A percentile compares a stretch with the other conserved stretches of the same genome.
Conservation (phyloP, 1,140 invertebrate genomes). For the Antheraea pernyi region DNA sequence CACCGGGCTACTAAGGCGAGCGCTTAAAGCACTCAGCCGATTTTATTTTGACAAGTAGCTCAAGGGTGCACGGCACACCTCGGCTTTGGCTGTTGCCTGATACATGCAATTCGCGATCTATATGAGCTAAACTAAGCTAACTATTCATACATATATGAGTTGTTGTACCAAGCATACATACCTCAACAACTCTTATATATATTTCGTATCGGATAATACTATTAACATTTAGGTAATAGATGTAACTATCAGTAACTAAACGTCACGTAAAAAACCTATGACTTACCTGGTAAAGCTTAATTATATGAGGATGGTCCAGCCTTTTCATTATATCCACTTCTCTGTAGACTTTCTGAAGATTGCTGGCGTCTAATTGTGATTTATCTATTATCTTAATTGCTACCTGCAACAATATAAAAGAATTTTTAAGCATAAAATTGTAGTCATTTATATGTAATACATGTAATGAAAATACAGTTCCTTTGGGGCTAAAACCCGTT, state of each 20-base stretch:
- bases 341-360: constrained; percentile 97
- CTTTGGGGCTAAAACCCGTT: too few relatives aligned
- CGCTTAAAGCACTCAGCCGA: too few relatives aligned
- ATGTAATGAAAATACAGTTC: background rate
- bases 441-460: background rate
- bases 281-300: constrained; percentile 97
- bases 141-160: too few relatives aligned
- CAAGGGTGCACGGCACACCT: too few relatives aligned
- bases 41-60: too few relatives aligned
- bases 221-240: constrained; percentile 1
- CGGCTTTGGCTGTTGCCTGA: too few relatives aligned
- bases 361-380: constrained; percentile 96
- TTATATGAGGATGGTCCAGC: constrained; percentile 97
- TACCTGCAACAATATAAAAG: constrained; percentile 86
- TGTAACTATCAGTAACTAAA: too few relatives aligned
- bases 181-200: too few relatives aligned
- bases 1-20: too few relatives aligned
- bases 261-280: background rate
- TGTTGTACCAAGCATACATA: too few relatives aligned
- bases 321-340: constrained; percentile 99
- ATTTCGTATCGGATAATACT: background rate
- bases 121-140: too few relatives aligned
- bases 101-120: too few relatives aligned
- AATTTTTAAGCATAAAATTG: background rate
- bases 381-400: constrained; percentile 99